phyloP scores from a whole-genome alignment of 2,113 vertebrate genomes.

The Haemorhous mexicanus region DNA sequence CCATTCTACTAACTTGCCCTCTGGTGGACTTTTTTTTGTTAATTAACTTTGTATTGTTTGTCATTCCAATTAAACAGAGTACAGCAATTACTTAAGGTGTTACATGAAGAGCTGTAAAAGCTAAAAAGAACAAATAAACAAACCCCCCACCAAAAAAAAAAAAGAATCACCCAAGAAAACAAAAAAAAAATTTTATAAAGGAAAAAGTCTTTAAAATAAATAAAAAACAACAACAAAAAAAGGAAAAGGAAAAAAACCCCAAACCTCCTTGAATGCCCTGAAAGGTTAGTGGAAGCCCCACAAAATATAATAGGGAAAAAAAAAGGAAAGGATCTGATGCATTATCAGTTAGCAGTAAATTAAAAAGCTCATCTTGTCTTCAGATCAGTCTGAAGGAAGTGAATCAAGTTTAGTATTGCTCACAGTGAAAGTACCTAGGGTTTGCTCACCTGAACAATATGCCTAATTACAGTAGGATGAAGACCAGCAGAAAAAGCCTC shows the following conservation, averaged over 20 bases:
- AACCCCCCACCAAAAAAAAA: background rate
- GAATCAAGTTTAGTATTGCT: background rate
- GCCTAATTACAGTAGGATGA: background rate
- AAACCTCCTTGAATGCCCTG: background rate
- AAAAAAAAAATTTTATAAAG: background rate
- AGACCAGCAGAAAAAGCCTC: background rate
- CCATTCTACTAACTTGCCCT: constrained; percentile 47
- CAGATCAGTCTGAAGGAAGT: background rate
- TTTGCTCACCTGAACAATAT: background rate
- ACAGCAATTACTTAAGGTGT: constrained; percentile 51
- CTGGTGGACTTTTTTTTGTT: constrained; percentile 55
- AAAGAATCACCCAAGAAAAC: background rate
- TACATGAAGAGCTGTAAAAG: constrained; percentile 22
- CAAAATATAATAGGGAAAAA: background rate
- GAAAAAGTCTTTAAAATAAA: background rate
- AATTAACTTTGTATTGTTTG: constrained; percentile 73
- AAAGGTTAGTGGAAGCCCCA: background rate
- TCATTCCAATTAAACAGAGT: constrained; percentile 67
- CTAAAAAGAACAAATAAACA: background rate
- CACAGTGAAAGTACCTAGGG: background rate
- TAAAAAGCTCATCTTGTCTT: background rate
- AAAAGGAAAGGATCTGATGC: background rate
- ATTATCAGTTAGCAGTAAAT: background rate
- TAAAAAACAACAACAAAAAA: background rate
- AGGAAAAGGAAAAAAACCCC: rapidly evolving